These are phyloP conservation scores for Cetoscarus ocellatus DNA, from an alignment of 2,797 vertebrate genomes.

Conservation along the genomic window DNA sequence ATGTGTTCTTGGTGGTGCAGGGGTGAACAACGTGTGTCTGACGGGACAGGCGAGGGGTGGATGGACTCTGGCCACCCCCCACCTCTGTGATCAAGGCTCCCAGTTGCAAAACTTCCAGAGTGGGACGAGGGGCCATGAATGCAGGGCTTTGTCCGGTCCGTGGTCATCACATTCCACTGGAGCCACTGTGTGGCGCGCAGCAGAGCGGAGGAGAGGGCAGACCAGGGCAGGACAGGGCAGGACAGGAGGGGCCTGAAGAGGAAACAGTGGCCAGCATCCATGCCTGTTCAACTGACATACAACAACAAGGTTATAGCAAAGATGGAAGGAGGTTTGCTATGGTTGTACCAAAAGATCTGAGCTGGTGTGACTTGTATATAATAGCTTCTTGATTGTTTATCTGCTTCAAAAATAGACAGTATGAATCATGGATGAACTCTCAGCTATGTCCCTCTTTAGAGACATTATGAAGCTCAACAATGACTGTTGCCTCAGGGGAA, in stretches of 20 bases:
- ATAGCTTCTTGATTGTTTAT: not conserved
- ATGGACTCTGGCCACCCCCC: conserved; percentile 48
- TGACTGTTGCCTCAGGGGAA: too few species aligned
- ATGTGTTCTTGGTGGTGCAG: conserved; percentile 6
- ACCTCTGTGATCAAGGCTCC: conserved; percentile 68
- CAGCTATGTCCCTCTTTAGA: too few species aligned
- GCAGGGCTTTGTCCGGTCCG: conserved; percentile 79
- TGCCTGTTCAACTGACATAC: conserved; percentile 5
- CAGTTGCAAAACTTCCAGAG: conserved; percentile 71
- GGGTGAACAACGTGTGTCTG: conserved; percentile 41
- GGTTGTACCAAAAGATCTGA: not conserved
- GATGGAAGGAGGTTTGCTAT: conserved; percentile 3
- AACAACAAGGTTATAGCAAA: conserved; percentile 12
- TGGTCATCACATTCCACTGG: conserved; percentile 88
- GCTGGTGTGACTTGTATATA: not conserved
- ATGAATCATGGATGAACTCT: too few species aligned
- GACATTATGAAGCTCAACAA: too few species aligned
- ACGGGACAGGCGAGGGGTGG: conserved; percentile 55
- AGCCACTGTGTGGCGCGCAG: conserved; percentile 81
- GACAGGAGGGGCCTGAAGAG: conserved; percentile 30
- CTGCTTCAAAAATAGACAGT: too few species aligned
- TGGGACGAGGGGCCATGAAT: conserved; percentile 80
- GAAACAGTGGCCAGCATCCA: conserved; percentile 28
- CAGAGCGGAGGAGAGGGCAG: conserved; percentile 79
- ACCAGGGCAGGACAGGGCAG: conserved; percentile 58